These are phyloP conservation scores for Lepidocolaptes lacrymiger DNA, from an alignment of 2,797 vertebrate genomes.

Conservation along the genomic window DNA sequence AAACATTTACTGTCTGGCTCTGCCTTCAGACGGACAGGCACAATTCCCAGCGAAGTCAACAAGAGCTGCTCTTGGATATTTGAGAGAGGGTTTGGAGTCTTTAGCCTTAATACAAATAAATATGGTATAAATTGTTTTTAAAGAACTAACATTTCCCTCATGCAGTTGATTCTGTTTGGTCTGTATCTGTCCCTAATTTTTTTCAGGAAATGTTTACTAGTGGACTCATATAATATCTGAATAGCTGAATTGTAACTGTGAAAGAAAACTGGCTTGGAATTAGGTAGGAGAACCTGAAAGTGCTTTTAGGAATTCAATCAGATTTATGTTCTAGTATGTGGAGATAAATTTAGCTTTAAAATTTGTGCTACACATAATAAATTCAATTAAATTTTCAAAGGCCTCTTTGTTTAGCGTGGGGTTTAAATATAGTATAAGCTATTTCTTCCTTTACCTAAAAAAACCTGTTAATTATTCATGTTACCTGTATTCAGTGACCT, in stretches of 20 bases:
- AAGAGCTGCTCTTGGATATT: background rate
- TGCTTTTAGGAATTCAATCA: conserved; percentile 35
- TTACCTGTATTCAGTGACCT: conserved; percentile 67
- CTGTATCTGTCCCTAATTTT: background rate
- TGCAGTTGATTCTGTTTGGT: background rate
- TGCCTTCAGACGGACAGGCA: background rate
- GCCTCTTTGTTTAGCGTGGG: conserved; percentile 39
- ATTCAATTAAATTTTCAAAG: conserved; percentile 47
- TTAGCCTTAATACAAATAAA: background rate
- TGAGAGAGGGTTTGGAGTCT: background rate
- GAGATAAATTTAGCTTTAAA: conserved; percentile 49
- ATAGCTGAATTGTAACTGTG: background rate
- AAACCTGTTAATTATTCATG: conserved; percentile 53
- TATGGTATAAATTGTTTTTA: background rate
- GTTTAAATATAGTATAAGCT: conserved; percentile 35
- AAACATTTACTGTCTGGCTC: background rate
- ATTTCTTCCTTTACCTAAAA: background rate
- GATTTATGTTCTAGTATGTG: conserved; percentile 3
- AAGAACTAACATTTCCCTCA: background rate
- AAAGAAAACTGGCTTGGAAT: conserved; percentile 20
- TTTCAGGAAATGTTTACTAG: conserved; percentile 13
- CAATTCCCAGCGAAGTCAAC: background rate
- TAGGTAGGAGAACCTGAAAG: background rate
- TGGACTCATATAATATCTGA: background rate
- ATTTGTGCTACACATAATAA: conserved; percentile 29